These are phyloP conservation scores for Brachionus calyciflorus DNA, from an alignment of 1,140 invertebrate genomes.

Conservation along the genomic window DNA sequence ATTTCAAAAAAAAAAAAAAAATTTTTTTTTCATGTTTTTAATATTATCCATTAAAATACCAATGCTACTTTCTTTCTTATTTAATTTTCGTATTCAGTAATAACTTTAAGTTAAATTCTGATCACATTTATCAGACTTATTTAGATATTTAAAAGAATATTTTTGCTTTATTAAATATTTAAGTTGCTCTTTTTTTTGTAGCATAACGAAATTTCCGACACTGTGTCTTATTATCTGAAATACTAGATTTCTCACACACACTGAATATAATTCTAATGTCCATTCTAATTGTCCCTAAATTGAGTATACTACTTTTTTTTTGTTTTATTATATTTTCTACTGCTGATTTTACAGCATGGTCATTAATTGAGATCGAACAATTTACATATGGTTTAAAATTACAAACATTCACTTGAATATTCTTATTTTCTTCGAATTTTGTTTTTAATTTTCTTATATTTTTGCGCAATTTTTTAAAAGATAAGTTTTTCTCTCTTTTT, in stretches of 20 bases:
- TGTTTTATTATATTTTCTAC: not conserved
- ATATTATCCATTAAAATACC: conserved; percentile 12
- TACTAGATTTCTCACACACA: not conserved
- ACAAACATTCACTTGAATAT: no score
- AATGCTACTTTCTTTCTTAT: conserved; percentile 14
- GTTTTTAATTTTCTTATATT: no score
- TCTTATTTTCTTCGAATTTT: no score
- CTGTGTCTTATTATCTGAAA: conserved; percentile 9
- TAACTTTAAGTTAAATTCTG: no score
- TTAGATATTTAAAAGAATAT: no score
- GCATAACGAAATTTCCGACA: not conserved
- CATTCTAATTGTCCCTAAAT: conserved; percentile 40
- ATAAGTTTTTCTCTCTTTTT: no score
- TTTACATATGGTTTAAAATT: no score
- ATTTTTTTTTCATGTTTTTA: conserved; percentile 25
- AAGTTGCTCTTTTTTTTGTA: not conserved
- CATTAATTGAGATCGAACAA: no score
- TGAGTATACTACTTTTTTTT: not conserved
- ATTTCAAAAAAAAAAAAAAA: not conserved
- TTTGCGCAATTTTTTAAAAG: no score
- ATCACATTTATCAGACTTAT: conserved; percentile 32
- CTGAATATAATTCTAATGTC: conserved; percentile 31
- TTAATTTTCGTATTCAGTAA: no score
- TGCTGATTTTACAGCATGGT: no score
- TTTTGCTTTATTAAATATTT: no score